Evolutionary conservation across 1,140 invertebrate genomes (phyloP).

Genomic region (Ceratosolen solmsi): DNA sequence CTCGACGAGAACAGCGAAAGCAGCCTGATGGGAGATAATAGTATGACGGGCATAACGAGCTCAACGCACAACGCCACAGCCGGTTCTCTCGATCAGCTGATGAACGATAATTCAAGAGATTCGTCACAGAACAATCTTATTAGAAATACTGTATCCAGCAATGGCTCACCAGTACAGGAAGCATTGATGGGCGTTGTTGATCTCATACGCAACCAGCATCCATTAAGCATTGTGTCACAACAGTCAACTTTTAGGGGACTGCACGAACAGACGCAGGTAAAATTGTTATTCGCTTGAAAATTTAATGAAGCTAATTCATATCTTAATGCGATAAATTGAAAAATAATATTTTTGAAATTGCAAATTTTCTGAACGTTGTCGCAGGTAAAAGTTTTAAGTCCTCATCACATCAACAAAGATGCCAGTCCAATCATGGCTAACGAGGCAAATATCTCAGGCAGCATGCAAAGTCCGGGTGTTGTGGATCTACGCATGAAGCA

Average conservation of each 20-base stretch:
- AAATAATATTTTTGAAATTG: too few relatives aligned
- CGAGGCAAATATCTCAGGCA: constrained; percentile 61
- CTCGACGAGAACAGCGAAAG: constrained; percentile 81
- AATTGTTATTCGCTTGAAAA: too few relatives aligned
- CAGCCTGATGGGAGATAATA: constrained; percentile 74
- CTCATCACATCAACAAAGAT: constrained; percentile 72
- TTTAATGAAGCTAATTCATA: too few relatives aligned
- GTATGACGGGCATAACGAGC: constrained; percentile 66
- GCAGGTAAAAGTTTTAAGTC: constrained; percentile 66
- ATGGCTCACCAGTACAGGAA: constrained; percentile 63
- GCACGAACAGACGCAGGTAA: constrained; percentile 64
- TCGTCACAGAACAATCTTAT: constrained; percentile 59
- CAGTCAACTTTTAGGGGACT: constrained; percentile 63
- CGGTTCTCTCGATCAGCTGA: constrained; percentile 67
- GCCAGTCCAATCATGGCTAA: constrained; percentile 67
- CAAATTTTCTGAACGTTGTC: too few relatives aligned
- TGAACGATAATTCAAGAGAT: constrained; percentile 65
- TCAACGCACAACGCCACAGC: constrained; percentile 55
- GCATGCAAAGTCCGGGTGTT: constrained; percentile 63
- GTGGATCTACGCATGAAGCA: constrained; percentile 72
- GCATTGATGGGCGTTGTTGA: constrained; percentile 68
- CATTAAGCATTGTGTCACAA: constrained; percentile 60
- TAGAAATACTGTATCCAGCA: constrained; percentile 55
- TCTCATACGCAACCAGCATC: constrained; percentile 67
- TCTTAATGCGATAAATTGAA: too few relatives aligned